A percentile compares a stretch with the other conserved stretches of the same genome.
phyloP scores from a whole-genome alignment of 2,888 invertebrate species.

The Luperina nickerlii region DNA sequence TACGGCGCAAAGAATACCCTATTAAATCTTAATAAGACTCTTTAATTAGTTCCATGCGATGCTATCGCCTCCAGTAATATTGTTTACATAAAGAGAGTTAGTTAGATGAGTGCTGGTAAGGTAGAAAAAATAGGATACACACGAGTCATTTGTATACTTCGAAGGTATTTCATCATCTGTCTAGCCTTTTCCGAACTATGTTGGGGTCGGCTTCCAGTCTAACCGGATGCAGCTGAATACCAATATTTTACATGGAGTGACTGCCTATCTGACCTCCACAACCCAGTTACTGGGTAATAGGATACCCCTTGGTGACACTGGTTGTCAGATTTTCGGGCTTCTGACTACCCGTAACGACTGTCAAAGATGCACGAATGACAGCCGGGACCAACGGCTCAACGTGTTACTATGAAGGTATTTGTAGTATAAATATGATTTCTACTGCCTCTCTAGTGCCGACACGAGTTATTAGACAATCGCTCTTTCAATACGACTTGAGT shows the following conservation, averaged over 20 bases:
- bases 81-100: conserved; percentile 4
- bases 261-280: too few species aligned
- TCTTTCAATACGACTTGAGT: not conserved
- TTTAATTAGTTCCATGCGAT: conserved; percentile 57
- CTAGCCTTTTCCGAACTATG: too few species aligned
- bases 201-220: too few species aligned
- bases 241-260: too few species aligned
- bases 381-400: too few species aligned
- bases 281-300: too few species aligned
- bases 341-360: too few species aligned
- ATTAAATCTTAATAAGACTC: conserved; percentile 66
- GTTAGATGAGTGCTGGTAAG: not conserved
- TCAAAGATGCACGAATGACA: too few species aligned
- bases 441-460: not conserved
- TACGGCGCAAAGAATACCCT: conserved; percentile 59
- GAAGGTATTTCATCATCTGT: not conserved
- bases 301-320: too few species aligned
- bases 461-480: not conserved
- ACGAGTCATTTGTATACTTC: not conserved
- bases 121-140: not conserved
- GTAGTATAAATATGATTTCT: not conserved
- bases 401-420: too few species aligned
- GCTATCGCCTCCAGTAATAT: conserved; percentile 29
- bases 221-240: too few species aligned
- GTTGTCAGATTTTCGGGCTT: too few species aligned